phyloP scores from a whole-genome alignment of 2,888 invertebrate species.

The Erynnis tages region DNA sequence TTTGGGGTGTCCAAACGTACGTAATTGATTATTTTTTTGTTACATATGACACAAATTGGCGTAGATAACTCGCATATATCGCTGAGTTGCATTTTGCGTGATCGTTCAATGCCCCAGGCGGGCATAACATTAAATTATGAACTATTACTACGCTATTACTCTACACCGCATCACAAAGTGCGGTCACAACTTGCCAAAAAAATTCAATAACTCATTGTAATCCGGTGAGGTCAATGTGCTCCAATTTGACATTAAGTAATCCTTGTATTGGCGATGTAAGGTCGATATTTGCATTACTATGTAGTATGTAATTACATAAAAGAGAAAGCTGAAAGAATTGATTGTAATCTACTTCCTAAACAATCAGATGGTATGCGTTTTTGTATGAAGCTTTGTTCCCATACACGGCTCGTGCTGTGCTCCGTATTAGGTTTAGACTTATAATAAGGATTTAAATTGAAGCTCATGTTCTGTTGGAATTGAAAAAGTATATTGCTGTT shows the following conservation, averaged over 20 bases:
- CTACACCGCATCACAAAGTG: background rate
- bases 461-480: conserved; percentile 13
- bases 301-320: conserved; percentile 19
- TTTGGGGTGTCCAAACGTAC: too few species aligned
- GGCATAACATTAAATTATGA: conserved; percentile 4
- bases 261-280: conserved; percentile 19
- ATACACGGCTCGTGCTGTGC: conserved; percentile 16
- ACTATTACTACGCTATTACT: conserved; percentile 6
- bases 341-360: conserved; percentile 26
- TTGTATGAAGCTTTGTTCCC: conserved; percentile 25
- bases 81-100: conserved; percentile 14
- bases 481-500: background rate
- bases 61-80: background rate
- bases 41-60: background rate
- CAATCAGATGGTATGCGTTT: conserved; percentile 26
- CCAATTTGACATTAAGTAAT: conserved; percentile 11
- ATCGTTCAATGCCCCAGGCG: conserved; percentile 14
- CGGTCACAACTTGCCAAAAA: conserved; percentile 13
- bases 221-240: conserved; percentile 17
- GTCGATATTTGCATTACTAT: conserved; percentile 22
- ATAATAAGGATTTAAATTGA: conserved; percentile 7
- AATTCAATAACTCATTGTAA: conserved; percentile 18
- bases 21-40: too few species aligned
- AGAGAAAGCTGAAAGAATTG: conserved; percentile 23
- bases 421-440: conserved; percentile 8